Evolutionary conservation across 2,888 invertebrate species (phyloP).

Genomic region (Drosophila paranaensis): DNA sequence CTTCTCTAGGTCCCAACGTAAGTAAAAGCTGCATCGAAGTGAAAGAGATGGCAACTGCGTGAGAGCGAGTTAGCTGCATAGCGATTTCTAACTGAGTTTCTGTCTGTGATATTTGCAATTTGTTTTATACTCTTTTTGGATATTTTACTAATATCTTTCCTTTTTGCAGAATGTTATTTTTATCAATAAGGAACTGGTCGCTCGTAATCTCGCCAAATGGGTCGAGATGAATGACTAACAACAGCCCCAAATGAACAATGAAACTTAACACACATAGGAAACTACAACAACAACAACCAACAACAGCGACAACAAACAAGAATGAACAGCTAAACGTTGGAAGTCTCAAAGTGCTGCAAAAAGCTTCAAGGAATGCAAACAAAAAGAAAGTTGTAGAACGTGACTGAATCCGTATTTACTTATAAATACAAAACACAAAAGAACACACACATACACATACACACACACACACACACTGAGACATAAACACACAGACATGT

Average conservation of each 20-base stretch:
- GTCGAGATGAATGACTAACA: conserved; percentile 84
- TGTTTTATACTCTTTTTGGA: background rate
- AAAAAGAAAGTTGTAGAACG: conserved; percentile 42
- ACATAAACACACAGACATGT: conserved; percentile 9
- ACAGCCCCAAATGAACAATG: conserved; percentile 62
- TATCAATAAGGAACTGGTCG: conserved; percentile 94
- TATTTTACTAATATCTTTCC: conserved; percentile 25
- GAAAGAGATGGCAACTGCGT: conserved; percentile 20
- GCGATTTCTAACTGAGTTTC: too few relatives aligned
- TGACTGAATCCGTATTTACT: conserved; percentile 61
- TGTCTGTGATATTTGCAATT: background rate
- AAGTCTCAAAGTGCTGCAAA: conserved; percentile 21
- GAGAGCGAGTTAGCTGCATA: background rate
- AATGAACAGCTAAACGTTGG: conserved; percentile 37
- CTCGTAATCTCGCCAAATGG: conserved; percentile 93
- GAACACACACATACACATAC: conserved; percentile 6
- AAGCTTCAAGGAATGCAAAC: conserved; percentile 9
- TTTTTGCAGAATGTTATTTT: conserved; percentile 90
- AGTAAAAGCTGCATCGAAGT: conserved; percentile 71
- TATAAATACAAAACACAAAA: conserved; percentile 35
- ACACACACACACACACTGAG: conserved; percentile 10
- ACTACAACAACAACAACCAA: conserved; percentile 19
- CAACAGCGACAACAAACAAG: conserved; percentile 16
- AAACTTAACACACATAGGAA: conserved; percentile 21
- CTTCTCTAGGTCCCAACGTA: conserved; percentile 90